A percentile compares a stretch with the other conserved stretches of the same genome.
Conservation (phyloP, 2,113 vertebrate genomes). For the Rhynchopsitta pachyrhyncha region DNA sequence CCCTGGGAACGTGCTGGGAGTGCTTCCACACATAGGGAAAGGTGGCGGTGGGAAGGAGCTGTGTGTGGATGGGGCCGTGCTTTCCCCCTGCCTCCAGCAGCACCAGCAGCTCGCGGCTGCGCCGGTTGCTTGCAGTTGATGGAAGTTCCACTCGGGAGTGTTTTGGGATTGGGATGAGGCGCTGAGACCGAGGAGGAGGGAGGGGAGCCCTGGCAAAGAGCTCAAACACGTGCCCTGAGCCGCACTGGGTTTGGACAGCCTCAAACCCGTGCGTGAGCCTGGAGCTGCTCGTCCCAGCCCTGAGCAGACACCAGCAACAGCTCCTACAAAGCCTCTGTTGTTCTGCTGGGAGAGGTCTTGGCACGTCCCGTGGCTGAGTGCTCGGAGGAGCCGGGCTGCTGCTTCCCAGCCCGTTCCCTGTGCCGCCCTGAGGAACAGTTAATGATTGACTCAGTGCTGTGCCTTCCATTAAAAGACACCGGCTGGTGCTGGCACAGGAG, state of each 20-base stretch:
- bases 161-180: background rate
- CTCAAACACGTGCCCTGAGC: background rate
- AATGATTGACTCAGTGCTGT: background rate
- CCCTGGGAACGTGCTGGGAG: rapidly evolving
- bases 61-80: background rate
- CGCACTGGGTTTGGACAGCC: background rate
- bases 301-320: background rate
- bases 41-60: background rate
- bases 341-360: background rate
- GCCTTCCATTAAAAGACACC: background rate
- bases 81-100: background rate
- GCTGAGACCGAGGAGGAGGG: background rate
- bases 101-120: rapidly evolving
- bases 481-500: background rate
- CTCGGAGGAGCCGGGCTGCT: background rate
- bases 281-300: background rate
- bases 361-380: background rate
- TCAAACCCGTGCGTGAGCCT: rapidly evolving
- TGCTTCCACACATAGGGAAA: background rate
- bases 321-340: background rate
- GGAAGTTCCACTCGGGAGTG: rapidly evolving
- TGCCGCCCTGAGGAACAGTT: background rate
- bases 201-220: background rate
- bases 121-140: rapidly evolving
- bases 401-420: background rate